These are phyloP conservation scores for Platygyra sinensis DNA, from an alignment of 64 coral and sea anemone genomes.

Conservation along the genomic window DNA sequence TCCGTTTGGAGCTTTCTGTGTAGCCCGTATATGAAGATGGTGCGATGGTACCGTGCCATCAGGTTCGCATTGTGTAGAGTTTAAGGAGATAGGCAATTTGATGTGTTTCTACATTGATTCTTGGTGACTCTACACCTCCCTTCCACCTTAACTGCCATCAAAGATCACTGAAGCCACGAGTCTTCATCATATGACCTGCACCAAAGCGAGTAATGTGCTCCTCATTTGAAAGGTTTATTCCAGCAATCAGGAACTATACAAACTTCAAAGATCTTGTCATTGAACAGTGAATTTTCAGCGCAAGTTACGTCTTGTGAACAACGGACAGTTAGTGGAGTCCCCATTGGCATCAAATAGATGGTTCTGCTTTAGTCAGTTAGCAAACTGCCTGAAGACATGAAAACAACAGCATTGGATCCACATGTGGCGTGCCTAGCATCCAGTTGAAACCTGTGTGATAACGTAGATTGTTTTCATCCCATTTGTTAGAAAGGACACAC, in stretches of 20 bases:
- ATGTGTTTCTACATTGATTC: conserved; percentile 47
- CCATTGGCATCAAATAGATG: conserved; percentile 32
- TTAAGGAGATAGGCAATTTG: background rate
- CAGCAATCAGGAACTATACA: background rate
- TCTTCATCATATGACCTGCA: conserved; percentile 29
- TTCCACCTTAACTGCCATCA: too few species aligned
- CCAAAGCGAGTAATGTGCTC: conserved; percentile 39
- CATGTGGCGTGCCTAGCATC: background rate
- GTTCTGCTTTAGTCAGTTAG: background rate
- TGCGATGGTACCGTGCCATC: background rate
- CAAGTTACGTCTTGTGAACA: conserved; percentile 13
- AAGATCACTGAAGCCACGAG: conserved; percentile 6
- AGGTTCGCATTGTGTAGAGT: background rate
- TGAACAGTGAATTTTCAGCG: conserved; percentile 43
- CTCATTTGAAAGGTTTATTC: conserved; percentile 4
- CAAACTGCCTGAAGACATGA: background rate
- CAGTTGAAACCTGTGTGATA: conserved; percentile 14
- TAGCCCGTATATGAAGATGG: conserved; percentile 58
- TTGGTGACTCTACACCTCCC: conserved; percentile 9
- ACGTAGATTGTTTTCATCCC: conserved; percentile 71
- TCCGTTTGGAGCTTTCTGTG: conserved; percentile 64
- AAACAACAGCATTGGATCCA: background rate
- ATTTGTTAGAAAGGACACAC: conserved; percentile 61
- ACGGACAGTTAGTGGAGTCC: conserved; percentile 21
- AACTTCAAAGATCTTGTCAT: conserved; percentile 62